Base-by-base conservation (phyloP, 2,888 invertebrate species). In the Hypomecis punctinalis region DNA sequence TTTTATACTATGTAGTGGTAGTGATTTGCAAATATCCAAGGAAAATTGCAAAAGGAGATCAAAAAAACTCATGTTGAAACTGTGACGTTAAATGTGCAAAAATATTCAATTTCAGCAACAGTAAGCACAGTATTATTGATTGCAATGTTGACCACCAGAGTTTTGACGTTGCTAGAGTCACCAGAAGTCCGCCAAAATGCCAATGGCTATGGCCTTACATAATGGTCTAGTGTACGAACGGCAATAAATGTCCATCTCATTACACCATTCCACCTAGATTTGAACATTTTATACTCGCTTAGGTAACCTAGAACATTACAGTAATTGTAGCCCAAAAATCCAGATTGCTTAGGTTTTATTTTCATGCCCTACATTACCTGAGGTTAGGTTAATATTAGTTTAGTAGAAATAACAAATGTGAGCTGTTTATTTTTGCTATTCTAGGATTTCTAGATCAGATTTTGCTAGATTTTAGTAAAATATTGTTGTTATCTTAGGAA, bases 281-380 rank as follows among this genome's bases (percentile, higher is more conserved):
- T 13, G 13, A 49, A 4, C 43, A 51, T 46, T 60, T 23, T 39
- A 46, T 23, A 35, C 47, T 39, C 23, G 35, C 43, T 36, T 37
- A 59, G 46, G 59, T 54, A 8, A 49, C 49, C 36, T 49, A n/a
- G 46, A 48, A 47, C 43, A 55, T 42, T 45, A 11, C 9, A 37
- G n/a, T 5, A 9, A 13, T 47, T 35, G 40, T 36, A 6, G 37
- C 7, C 35, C 36, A 43, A 23, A 53, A 39, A 61, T 33, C 36
- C 49, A 40, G 52, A 33, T 47, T 47, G 5, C 46, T 46, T 56
- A 46, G 49, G 37, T 61, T 42, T 59, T 63, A 54, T 54, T 59
- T 46, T 45, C 13, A 51, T 35, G 13, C 11, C 6, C 43, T 39
- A 55, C 11, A 43, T 64, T 64, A 48, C 42, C 43, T 46, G 54